Evolutionary conservation across 2,888 invertebrate genomes (phyloP).

Genomic region (Dusona sp.): DNA sequence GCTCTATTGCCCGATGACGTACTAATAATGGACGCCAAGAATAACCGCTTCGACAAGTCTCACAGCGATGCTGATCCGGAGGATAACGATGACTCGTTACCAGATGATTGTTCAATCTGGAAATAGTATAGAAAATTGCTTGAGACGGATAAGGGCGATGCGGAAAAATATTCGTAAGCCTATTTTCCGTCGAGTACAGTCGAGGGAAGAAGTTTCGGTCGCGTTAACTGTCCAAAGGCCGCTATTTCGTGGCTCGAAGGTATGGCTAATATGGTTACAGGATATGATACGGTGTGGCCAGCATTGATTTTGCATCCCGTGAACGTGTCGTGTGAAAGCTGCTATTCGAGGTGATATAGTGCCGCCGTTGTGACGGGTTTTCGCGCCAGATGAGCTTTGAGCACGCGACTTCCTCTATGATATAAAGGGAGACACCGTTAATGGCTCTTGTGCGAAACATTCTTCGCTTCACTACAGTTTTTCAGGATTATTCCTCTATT

Average conservation of each 20-base stretch:
- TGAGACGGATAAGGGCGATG: neutral
- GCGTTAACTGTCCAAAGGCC: slow-evolving; percentile 36
- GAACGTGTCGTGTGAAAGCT: slow-evolving; percentile 80
- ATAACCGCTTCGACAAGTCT: slow-evolving; percentile 93
- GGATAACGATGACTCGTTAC: slow-evolving; percentile 92
- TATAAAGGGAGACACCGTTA: slow-evolving; percentile 68
- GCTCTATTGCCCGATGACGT: slow-evolving; percentile 92
- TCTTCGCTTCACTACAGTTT: slow-evolving; percentile 72
- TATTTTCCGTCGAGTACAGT: neutral
- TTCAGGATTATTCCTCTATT: slow-evolving; percentile 61
- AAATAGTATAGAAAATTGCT: slow-evolving; percentile 80
- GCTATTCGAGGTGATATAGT: slow-evolving; percentile 80
- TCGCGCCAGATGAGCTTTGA: slow-evolving; percentile 80
- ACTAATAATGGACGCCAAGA: slow-evolving; percentile 92
- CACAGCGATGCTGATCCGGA: slow-evolving; percentile 92
- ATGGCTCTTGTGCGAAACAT: slow-evolving; percentile 60
- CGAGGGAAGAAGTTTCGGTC: neutral
- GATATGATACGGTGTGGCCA: slow-evolving; percentile 76
- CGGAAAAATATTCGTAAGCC: neutral
- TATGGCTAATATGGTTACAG: slow-evolving; percentile 73
- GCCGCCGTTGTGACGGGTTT: slow-evolving; percentile 76
- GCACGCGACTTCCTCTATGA: slow-evolving; percentile 82
- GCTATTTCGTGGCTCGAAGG: slow-evolving; percentile 43
- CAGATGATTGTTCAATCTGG: slow-evolving; percentile 93
- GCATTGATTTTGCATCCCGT: slow-evolving; percentile 80